Conservation (phyloP, 2,797 vertebrate genomes). For the Agapornis canus region DNA sequence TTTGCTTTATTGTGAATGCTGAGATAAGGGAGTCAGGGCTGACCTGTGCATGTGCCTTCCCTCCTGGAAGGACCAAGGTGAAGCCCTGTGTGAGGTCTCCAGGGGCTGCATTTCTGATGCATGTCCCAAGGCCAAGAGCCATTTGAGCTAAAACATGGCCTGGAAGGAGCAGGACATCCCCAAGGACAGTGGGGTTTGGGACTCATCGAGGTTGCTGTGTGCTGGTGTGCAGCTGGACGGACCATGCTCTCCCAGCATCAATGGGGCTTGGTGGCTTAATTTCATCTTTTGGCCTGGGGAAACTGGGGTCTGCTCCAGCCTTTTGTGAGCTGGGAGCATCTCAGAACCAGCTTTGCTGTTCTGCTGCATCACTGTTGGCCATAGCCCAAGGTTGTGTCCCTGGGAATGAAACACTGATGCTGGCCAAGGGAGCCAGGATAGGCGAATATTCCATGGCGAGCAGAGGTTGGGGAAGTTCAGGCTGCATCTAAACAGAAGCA, state of each 20-base stretch:
- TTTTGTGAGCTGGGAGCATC: background rate
- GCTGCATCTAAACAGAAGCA: background rate
- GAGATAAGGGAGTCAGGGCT: background rate
- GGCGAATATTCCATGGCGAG: background rate
- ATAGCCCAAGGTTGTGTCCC: background rate
- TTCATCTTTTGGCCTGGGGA: background rate
- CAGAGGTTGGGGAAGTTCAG: background rate
- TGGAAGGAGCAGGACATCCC: background rate
- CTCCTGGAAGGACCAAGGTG: background rate
- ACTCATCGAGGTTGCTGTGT: rapidly evolving
- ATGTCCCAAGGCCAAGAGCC: background rate
- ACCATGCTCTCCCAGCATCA: rapidly evolving
- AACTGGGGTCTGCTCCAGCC: background rate
- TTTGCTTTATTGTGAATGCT: background rate
- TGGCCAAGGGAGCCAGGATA: background rate
- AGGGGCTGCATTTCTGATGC: rapidly evolving
- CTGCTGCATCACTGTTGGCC: background rate
- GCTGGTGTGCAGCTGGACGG: background rate
- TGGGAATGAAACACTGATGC: background rate
- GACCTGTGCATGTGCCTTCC: rapidly evolving
- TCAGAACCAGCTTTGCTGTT: background rate
- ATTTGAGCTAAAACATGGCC: background rate
- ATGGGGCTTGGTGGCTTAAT: background rate
- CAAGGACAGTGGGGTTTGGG: rapidly evolving
- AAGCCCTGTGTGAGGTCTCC: background rate